Base-by-base conservation (phyloP, 1,140 invertebrate species). In the Caenorhabditis elegans region DNA sequence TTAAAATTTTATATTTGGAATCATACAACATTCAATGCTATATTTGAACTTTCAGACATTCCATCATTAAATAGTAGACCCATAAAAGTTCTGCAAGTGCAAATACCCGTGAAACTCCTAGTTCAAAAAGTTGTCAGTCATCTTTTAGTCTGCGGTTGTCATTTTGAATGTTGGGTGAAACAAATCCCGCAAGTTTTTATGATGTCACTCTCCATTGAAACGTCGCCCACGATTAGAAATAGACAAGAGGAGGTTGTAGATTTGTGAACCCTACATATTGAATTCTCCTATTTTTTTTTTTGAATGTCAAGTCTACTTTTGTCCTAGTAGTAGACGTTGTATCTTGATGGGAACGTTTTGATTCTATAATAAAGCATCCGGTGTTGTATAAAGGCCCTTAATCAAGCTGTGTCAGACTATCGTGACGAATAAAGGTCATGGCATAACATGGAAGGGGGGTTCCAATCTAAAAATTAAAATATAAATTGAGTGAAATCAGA, bases 201-300 rank as follows among this genome's bases (percentile, higher is more conserved):
- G 60, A 70, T 43, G 34, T 70, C 60, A 70, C 28, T 43, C n/a
- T n/a, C 60, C 36, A 70, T 39, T 70, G 60, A 39, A 70, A 70
- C 60, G 34, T 70, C 60, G 34, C 60, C 31, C 60, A 70, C 60
- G 26, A 70, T 70, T 36, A 22, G 17, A 39, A 36, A 70, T 39
- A 70, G 60, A 70, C 60, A 70, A 70, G 17, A 10, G 34, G 19
- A 70, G n/a, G 60, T 43, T 34, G 28, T 4, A 65, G 55, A 65
- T 65, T 70, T 70, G 60, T 70, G 60, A 39, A 70, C 60, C 43
- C 60, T 43, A 39, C 28, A 70, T 70, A 39, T 70, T 39, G 26
- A 43, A 39, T 70, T 31, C 22, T 17, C 22, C 31, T 70, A 70
- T 70, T 70, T n/a, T n/a, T n/a, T n/a, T n/a, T n/a, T 70, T 70